Conservation (phyloP, 2,888 invertebrate genomes). For the Erannis defoliaria region DNA sequence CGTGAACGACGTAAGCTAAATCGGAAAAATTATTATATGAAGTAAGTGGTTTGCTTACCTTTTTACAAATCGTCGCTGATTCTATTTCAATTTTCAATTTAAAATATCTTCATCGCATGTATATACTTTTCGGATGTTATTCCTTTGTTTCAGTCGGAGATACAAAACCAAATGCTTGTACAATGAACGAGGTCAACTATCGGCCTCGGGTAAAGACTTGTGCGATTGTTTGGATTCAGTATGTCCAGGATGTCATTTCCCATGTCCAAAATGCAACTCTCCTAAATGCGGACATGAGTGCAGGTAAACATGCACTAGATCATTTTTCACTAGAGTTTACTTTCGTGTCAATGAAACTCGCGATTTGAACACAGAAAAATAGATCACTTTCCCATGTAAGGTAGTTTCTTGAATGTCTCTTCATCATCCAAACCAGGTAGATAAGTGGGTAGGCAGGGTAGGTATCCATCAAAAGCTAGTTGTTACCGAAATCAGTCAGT, state of each 20-base stretch:
- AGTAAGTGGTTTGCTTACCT: slow-evolving; percentile 53
- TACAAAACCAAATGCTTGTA: slow-evolving; percentile 83
- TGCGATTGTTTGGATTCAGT: slow-evolving; percentile 94
- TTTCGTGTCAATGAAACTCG: too few species aligned
- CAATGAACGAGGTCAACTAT: slow-evolving; percentile 90
- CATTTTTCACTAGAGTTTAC: too few species aligned
- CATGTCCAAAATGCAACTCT: slow-evolving; percentile 91
- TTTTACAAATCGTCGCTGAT: not conserved
- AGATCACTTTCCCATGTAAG: too few species aligned
- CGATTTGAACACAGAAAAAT: too few species aligned
- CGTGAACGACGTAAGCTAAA: slow-evolving; percentile 92
- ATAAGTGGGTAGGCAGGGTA: too few species aligned
- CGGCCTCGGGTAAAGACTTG: slow-evolving; percentile 89
- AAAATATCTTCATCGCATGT: not conserved
- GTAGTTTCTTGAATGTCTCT: too few species aligned
- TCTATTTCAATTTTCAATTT: not conserved
- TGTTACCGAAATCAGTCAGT: too few species aligned
- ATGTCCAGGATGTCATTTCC: slow-evolving; percentile 95
- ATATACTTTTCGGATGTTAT: slow-evolving; percentile 5
- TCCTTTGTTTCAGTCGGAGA: slow-evolving; percentile 66
- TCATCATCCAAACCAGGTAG: too few species aligned
- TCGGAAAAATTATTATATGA: slow-evolving; percentile 86
- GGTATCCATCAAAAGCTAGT: too few species aligned
- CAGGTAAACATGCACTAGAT: slow-evolving; percentile 84
- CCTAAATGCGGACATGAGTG: slow-evolving; percentile 93